phyloP scores from a whole-genome alignment of 2,888 invertebrate genomes.

The Cantharis flavilabris region DNA sequence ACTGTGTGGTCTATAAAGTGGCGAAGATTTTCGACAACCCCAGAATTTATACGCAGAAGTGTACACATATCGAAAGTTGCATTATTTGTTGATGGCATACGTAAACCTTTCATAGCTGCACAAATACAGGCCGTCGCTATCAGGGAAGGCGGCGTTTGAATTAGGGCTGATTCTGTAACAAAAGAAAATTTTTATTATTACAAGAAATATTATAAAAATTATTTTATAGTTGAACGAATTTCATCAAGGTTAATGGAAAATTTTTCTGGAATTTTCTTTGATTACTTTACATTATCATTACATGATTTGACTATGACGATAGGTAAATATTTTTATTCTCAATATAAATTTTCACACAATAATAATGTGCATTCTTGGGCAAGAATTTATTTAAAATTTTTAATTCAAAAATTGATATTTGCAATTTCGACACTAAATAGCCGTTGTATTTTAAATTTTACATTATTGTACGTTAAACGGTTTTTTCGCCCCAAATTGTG shows the following conservation, averaged over 20 bases:
- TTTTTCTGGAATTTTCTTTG: background rate
- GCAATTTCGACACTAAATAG: no score
- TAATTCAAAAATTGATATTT: no score
- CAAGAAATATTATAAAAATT: background rate
- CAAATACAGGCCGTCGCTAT: conserved; percentile 73
- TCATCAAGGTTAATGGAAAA: background rate
- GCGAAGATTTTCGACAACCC: conserved; percentile 61
- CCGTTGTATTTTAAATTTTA: no score
- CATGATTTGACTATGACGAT: background rate
- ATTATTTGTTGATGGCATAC: conserved; percentile 54
- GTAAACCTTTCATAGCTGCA: conserved; percentile 68
- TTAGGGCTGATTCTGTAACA: conserved; percentile 72
- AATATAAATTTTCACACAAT: background rate
- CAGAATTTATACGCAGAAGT: conserved; percentile 59
- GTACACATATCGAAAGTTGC: conserved; percentile 52
- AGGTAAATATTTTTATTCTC: background rate
- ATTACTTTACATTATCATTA: background rate
- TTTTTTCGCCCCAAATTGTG: background rate
- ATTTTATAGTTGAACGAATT: background rate
- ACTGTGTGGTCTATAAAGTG: conserved; percentile 64
- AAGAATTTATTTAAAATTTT: background rate
- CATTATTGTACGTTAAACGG: background rate
- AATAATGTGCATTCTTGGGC: background rate
- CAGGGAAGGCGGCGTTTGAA: conserved; percentile 71
- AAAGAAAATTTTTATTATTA: conserved; percentile 24